Percentiles rank a stretch among this genome's conserved stretches.
phyloP scores from a whole-genome alignment of 2,888 invertebrate species.

The Yponomeuta cagnagella region DNA sequence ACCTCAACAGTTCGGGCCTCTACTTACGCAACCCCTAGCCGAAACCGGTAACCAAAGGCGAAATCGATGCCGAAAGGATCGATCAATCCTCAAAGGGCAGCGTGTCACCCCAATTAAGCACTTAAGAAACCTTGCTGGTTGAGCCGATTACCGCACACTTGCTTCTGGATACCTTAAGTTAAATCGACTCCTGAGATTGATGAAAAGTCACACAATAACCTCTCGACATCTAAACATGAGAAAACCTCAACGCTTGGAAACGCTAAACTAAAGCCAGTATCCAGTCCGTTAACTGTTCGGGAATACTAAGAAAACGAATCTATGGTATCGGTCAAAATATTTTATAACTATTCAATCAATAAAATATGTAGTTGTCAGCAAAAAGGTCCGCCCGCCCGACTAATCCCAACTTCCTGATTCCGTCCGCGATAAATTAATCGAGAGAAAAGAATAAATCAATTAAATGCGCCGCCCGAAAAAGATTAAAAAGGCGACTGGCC shows the following conservation, averaged over 20 bases:
- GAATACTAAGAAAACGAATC: neutral
- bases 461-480: slow-evolving; percentile 28
- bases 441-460: slow-evolving; percentile 14
- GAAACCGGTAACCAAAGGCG: neutral
- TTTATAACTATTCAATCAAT: neutral
- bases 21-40: too few species aligned
- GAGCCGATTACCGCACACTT: slow-evolving; percentile 4
- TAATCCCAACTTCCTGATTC: slow-evolving; percentile 15
- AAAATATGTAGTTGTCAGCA: neutral
- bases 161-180: neutral
- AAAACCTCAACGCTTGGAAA: too few species aligned
- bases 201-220: too few species aligned
- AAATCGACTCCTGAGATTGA: too few species aligned
- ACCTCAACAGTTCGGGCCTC: too few species aligned
- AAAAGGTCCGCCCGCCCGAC: neutral
- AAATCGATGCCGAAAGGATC: slow-evolving; percentile 8
- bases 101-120: slow-evolving; percentile 9
- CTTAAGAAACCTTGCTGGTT: slow-evolving; percentile 5
- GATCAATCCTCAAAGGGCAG: slow-evolving; percentile 4
- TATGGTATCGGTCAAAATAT: neutral
- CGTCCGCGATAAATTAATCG: slow-evolving; percentile 13
- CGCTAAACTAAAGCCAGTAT: too few species aligned
- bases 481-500: slow-evolving; percentile 66
- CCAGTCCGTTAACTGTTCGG: too few species aligned
- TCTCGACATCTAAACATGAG: too few species aligned